Evolutionary conservation across 2,888 invertebrate species (phyloP), one percentile per base, ranked within the genome.

Genomic region (Melipona beecheii): DNA sequence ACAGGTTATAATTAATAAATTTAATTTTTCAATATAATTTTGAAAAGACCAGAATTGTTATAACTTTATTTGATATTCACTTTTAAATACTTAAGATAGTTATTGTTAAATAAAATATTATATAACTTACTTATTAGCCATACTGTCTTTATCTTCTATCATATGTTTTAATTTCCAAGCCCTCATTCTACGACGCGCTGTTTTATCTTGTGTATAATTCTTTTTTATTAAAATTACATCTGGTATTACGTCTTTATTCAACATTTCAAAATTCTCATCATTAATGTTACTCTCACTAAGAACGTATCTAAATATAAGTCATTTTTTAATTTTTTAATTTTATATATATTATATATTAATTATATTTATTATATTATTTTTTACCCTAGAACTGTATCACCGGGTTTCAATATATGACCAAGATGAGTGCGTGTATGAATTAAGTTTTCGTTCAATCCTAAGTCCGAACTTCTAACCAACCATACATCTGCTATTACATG

Each of bases 141-240:
- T 94, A 74, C 95, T 96, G 1, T 96, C 95, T 6, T 95, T 96
- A 75, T 97, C 97, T 13, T 96, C 96, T 0, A 96, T 96, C 94
- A 99, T 96, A 94, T 98, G 98, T 91, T 97, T 97, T 58, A 99
- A 96, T 93, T 98, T 99, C 99, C 99, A 99, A 86, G 96, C 96
- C 80, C 98, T 96, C 52, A 96, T 96, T 78, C 96, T 96, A n/a
- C 97, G 96, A 56, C 98, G 95, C 0, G 96, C 96, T 2, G 96
- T 94, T 86, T 96, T 96, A 92, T 97, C 98, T 3, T 89, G 75
- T 0, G 96, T 97, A 93, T 97, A 99, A 89, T 96, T 95, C 94
- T 99, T 99, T 95, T 98, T 99, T 17, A 99, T 98, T n/a, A 99
- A 95, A 80, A 99, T 96, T 78, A 99, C 97, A 95, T 99, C 99